phyloP scores from a whole-genome alignment of 2,113 vertebrate species.

The Arizona elegans region DNA sequence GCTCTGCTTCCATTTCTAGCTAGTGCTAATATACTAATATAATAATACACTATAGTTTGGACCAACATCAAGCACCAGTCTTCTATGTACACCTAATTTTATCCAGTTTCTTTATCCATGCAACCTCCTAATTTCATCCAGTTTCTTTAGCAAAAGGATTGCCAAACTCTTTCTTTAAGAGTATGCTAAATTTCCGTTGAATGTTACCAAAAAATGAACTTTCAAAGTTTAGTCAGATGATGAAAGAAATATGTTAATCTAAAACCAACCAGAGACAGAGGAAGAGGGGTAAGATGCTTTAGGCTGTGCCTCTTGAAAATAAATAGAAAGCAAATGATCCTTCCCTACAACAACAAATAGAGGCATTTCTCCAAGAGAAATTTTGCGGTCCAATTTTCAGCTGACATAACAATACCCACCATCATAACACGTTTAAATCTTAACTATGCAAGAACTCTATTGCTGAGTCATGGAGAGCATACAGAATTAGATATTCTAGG shows the following conservation, averaged over 20 bases:
- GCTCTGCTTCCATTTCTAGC: background rate
- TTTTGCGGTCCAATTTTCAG: background rate
- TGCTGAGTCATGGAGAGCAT: background rate
- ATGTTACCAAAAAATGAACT: background rate
- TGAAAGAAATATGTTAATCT: background rate
- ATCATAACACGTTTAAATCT: background rate
- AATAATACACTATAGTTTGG: background rate
- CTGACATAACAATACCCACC: background rate
- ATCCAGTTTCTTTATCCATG: background rate
- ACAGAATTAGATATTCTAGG: background rate
- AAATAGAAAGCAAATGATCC: background rate
- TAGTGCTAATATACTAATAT: background rate
- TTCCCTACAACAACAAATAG: background rate
- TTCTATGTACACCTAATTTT: background rate
- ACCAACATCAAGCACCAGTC: background rate
- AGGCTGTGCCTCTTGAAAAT: background rate
- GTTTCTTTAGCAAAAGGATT: background rate
- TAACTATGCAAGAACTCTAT: accelerated
- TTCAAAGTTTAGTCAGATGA: background rate
- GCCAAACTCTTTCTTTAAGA: background rate
- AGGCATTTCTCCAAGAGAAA: background rate
- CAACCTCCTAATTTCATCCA: background rate
- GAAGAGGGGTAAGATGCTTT: background rate
- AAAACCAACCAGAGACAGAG: background rate
- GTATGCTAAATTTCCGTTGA: background rate